Evolutionary conservation across 2,888 invertebrate species (phyloP), one percentile per base, ranked within the genome.

Genomic region (Arctia plantaginis): DNA sequence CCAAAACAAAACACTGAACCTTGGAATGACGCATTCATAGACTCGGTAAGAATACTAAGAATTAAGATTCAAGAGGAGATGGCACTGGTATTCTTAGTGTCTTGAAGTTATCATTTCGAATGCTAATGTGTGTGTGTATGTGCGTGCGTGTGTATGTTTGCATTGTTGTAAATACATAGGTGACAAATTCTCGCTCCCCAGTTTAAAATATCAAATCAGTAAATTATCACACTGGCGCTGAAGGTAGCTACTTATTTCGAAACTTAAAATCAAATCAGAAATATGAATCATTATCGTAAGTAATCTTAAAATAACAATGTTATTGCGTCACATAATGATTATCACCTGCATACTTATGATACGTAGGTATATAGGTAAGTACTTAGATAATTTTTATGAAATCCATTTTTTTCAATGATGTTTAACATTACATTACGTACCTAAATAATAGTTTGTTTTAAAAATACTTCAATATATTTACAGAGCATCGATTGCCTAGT

Each of bases 401-500:
- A 51, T 20, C 7, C 8, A 51, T 20, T 23, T 7, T 51, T 51
- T 51, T 13, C 2, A 3, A 47, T 1, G 18, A 47, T 18, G 35
- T 35, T 35, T 35, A 8, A 41, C 41, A 41, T 41, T 41, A 55
- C n/a, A 51, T 51, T 51, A 51, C 23, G 3, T 23, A 23, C 23
- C 51, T 51, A 51, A 51, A n/a, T 1, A 47, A 65, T 33, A 7
- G 33, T 27, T 44, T 44, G 15, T 6, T 47, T 18, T 18, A 47
- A 47, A 18, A 47, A 6, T 51, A 23, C 8, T 23, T 23, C 0
- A 4, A 2, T 20, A 18, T 51, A n/a, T 77, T 93, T 91, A 78
- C 86, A 94, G 91, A 86, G 85, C 1, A 72, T 94, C 1, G 92
- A 93, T 67, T 97, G 97, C 77, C 85, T 95, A 39, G 74, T 96